Percentiles rank a stretch among this genome's conserved stretches.
Conservation (phyloP, 1,140 invertebrate species). For the Drosophila burlai region DNA sequence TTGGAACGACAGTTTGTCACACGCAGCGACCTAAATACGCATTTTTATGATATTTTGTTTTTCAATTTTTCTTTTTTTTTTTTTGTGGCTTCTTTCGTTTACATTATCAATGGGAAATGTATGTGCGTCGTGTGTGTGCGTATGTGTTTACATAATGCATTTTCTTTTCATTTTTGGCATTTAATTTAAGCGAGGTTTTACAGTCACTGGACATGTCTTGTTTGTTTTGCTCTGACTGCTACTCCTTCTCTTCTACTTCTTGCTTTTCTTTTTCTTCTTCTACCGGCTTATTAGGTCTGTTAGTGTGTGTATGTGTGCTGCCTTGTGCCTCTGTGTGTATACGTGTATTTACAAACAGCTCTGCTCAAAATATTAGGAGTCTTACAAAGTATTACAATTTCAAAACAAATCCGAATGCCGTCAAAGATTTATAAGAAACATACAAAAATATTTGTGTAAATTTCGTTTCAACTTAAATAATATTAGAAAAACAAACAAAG, state of each 20-base stretch:
- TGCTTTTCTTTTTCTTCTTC: slow-evolving; percentile 33
- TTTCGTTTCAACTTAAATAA: neutral
- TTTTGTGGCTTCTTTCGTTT: slow-evolving; percentile 43
- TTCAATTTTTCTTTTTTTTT: slow-evolving; percentile 21
- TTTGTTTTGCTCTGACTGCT: slow-evolving; percentile 29
- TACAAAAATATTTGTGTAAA: neutral
- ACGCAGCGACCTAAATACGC: slow-evolving; percentile 71
- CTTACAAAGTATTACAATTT: neutral
- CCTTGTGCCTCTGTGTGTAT: neutral
- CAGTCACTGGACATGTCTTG: slow-evolving; percentile 11
- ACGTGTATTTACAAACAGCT: slow-evolving; percentile 2
- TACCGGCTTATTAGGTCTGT: slow-evolving; percentile 39
- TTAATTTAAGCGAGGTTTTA: slow-evolving; percentile 41
- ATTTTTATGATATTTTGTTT: slow-evolving; percentile 41
- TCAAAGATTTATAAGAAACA: neutral
- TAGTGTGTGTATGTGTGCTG: neutral
- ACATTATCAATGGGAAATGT: slow-evolving; percentile 64
- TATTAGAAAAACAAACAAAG: too few relatives aligned
- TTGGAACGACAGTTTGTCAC: slow-evolving; percentile 63
- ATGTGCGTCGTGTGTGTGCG: slow-evolving; percentile 11
- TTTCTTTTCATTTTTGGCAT: slow-evolving; percentile 23
- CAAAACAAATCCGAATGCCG: neutral
- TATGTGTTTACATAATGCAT: slow-evolving; percentile 34
- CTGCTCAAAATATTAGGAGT: neutral
- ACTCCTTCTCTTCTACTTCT: slow-evolving; percentile 8